Conservation (phyloP, 2,113 vertebrate genomes). For the Melanotaenia duboulayi region DNA sequence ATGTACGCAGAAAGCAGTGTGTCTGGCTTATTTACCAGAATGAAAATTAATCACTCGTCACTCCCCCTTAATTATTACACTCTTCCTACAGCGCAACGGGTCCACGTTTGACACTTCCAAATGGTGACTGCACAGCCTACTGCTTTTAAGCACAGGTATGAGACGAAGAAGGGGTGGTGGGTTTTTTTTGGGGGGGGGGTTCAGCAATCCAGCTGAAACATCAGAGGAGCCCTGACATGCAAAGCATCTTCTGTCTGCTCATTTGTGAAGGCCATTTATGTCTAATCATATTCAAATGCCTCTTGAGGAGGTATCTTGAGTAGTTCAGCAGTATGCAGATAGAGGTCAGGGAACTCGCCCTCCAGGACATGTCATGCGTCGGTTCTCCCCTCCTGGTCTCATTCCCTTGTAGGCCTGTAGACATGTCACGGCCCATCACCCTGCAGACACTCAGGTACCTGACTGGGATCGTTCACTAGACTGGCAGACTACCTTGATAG, state of each 20-base stretch:
- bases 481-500: conserved; percentile 74
- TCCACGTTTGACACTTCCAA: conserved; percentile 21
- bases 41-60: conserved; percentile 48
- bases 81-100: not conserved
- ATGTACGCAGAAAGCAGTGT: conserved; percentile 70
- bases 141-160: not conserved
- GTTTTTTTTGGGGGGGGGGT: too few relatives aligned
- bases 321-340: conserved; percentile 57
- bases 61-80: conserved; percentile 23
- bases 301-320: conserved; percentile 38
- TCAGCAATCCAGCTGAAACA: not conserved
- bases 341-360: conserved; percentile 20
- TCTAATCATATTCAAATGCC: conserved; percentile 62
- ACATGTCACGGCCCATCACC: conserved; percentile 72
- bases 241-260: conserved; percentile 37
- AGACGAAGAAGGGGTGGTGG: too few relatives aligned
- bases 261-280: conserved; percentile 67
- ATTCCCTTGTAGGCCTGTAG: conserved; percentile 61
- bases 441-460: conserved; percentile 71
- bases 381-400: conserved; percentile 52
- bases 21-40: conserved; percentile 54
- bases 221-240: conserved; percentile 24
- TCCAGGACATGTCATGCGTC: conserved; percentile 56
- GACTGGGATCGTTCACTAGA: conserved; percentile 54
- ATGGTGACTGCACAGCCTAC: not conserved